Evolutionary conservation across 2,113 vertebrate genomes (phyloP), one percentile per base, ranked within the genome.

Genomic region (Petroica traversi): DNA sequence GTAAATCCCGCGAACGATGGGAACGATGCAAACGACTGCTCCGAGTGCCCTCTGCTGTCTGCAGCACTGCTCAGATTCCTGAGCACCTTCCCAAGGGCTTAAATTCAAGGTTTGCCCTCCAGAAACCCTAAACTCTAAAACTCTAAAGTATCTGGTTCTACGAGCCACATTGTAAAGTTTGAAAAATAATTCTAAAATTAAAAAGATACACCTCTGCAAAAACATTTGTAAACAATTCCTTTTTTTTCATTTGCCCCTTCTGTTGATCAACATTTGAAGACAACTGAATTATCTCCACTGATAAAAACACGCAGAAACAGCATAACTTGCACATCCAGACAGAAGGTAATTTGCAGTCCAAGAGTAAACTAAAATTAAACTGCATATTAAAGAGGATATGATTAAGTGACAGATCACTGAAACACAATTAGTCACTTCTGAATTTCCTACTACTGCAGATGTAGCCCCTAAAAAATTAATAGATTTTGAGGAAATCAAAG

Each of bases 31-130:
- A 97, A 91, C 6, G 4, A 25, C 82, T 94, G 95, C 6, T 66
- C 86, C 25, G 74, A 88, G 93, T 90, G 96, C 96, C 96, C 95
- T 69, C 96, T 97, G 94, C 93, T 94, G 96, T 59, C 93, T 74
- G 74, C 22, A 1, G 3, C 61, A 1, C 34, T 54, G 19, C 69
- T 9, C n/a, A 79, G 14, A 5, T 52, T 48, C 36, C 43, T 1
- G 7, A 1, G 62, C 73, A n/a, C 29, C 0, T 34, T 61, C 16
- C 5, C 7, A 19, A 75, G 28, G 1, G 14, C 33, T 25, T 25
- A 48, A 9, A 1, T 14, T 71, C 31, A 36, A 68, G 38, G 28
- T 43, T 36, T 77, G 31, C 36, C 66, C 58, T 4, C n/a, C 58
- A 58, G 34, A 93, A 76, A 95, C 16, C 16, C 20, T n/a, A n/a